Evolutionary conservation across 2,113 vertebrate genomes (phyloP), one percentile per base, ranked within the genome.

Genomic region (Piaya cayana): DNA sequence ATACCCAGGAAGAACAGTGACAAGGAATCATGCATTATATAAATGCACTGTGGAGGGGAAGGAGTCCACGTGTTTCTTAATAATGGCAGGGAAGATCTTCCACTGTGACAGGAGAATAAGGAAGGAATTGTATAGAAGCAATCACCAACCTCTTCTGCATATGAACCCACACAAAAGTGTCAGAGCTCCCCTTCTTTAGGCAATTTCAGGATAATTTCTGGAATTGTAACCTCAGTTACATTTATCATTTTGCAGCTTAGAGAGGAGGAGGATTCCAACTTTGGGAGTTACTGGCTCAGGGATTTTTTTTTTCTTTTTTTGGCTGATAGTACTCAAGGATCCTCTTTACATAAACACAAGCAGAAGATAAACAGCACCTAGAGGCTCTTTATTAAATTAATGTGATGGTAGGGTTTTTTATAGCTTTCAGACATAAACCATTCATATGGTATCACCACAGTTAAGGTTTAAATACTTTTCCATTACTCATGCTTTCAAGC

Each of bases 301-400:
- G 39, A 15, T 74, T 68, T 39, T 39, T 63, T 80, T 36, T 64
- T 15, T 15, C 58, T 72, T 43, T n/a, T 88, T 82, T 87, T 90
- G 69, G 47, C 30, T 71, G 39, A 55, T 25, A 82, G 34, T 71
- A 62, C 65, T 39, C 55, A 50, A 26, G 60, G 62, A 84, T 74
- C 43, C 45, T 92, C 71, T 93, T 86, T 81, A 86, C 47, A 78
- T 71, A 94, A 94, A 87, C 62, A 87, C 12, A 82, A 86, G 60
- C 53, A 85, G 55, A 95, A 94, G 90, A 96, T 64, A 92, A 95
- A 93, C 32, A 87, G 87, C 74, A 91, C 82, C 68, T 89, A 85
- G 5, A 84, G 43, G 69, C 81, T 88, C 80, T 80, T 81, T 88
- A 89, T 92, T 92, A 93, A 91, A 72, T 96, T 74, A 82, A 70